Percentiles rank a stretch among this genome's conserved stretches.
These are phyloP conservation scores for Rhodophaea formosa DNA, from an alignment of 2,888 invertebrate genomes.

Conservation along the genomic window DNA sequence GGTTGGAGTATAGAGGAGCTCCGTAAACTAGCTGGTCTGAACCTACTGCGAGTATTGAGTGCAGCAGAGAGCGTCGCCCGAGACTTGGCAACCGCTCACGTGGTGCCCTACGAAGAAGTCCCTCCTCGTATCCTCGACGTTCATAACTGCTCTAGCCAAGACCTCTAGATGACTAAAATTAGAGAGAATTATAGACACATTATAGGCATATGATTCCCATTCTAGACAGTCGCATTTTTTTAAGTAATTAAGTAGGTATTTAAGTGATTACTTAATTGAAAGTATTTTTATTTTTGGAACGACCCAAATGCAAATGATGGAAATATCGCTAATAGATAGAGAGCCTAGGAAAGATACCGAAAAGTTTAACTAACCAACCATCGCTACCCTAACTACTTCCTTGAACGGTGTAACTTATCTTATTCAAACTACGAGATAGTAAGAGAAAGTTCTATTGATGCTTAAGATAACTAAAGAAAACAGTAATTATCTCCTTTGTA, in stretches of 20 bases:
- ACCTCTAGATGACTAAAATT: slow-evolving; percentile 52
- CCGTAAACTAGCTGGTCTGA: slow-evolving; percentile 88
- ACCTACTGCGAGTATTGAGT: slow-evolving; percentile 86
- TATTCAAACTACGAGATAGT: too few relatives aligned
- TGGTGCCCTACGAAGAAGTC: slow-evolving; percentile 88
- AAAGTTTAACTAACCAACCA: too few relatives aligned
- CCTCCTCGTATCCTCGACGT: slow-evolving; percentile 80
- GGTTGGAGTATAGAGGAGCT: slow-evolving; percentile 91
- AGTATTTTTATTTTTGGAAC: too few relatives aligned
- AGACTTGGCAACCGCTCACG: slow-evolving; percentile 85
- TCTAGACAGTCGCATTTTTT: slow-evolving; percentile 8
- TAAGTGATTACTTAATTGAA: too few relatives aligned
- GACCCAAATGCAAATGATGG: too few relatives aligned
- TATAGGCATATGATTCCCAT: slow-evolving; percentile 11
- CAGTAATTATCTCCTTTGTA: slow-evolving; percentile 8
- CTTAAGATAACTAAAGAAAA: slow-evolving; percentile 11
- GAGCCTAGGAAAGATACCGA: too few relatives aligned
- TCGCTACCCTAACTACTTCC: too few relatives aligned
- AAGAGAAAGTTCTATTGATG: neutral
- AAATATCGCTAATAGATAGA: too few relatives aligned
- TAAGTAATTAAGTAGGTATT: neutral
- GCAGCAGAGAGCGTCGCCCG: slow-evolving; percentile 88
- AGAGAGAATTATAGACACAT: slow-evolving; percentile 5
- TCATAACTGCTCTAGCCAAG: slow-evolving; percentile 84
- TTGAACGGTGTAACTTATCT: too few relatives aligned